Evolutionary conservation across 2,888 invertebrate species (phyloP), one percentile per base, ranked within the genome.

Genomic region (Andrena hattorfiana): DNA sequence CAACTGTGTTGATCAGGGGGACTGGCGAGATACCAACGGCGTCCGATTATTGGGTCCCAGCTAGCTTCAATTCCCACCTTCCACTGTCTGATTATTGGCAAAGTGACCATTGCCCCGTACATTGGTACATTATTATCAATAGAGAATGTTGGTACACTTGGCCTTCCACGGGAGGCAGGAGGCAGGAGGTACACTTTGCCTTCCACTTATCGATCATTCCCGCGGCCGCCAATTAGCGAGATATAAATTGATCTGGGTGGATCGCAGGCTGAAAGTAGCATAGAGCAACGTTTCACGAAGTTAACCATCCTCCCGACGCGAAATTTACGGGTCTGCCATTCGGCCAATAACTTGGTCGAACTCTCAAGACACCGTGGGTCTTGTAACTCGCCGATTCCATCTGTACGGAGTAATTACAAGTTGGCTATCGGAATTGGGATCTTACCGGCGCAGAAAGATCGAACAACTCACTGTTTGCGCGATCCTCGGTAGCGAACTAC

Each of bases 381-480:
- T 68, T 64, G 81, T 71, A 79, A 72, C 75, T 71, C 72, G 35
- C 28, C 80, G 73, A 68, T 81, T 74, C 66, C 70, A 64, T 80
- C 66, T 67, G 81, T 48, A 48, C 59, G 64, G 35, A 69, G 77
- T 74, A 83, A 83, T 83, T 80, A 79, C 74, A 71, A 70, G 77
- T 77, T 77, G 67, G 32, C 66, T 77, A 70, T 63, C 71, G 68
- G 62, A 77, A 77, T 77, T 69, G 72, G 30, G 83, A 82, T 82
- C 70, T 59, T 62, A 35, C 42, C 49, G 59, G 68, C 49, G 54
- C 56, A 68, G 62, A 77, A 71, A 77, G 60, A 82, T 78, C 82
- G 74, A 49, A 70, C 71, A 63, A 64, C 54, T 73, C 64, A 64
- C 51, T 60, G 60, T 70, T 70, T 68, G 69, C 35, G n/a, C 60